Base-by-base conservation (phyloP, 2,888 invertebrate species). In the Euclidia mi region DNA sequence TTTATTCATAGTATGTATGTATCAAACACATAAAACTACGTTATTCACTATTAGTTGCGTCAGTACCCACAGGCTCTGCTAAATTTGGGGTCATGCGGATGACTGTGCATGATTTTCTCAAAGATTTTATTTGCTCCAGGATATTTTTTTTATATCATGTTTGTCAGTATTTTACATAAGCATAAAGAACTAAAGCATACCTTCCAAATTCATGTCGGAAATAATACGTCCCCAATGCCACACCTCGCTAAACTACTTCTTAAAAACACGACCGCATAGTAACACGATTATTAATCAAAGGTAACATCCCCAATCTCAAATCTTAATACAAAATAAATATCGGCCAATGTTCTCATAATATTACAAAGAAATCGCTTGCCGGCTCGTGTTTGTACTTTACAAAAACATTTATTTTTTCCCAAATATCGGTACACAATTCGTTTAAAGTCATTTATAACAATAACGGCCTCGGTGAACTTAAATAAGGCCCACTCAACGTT, bases 391-490 rank as follows among this genome's bases (percentile, higher is more conserved):
- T 57, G 50, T 61, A 56, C 59, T 66, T 56, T 46, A 52, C 58
- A 37, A 60, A n/a, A 58, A 49, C 55, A 68, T 68, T 71, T 65
- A 74, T 67, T 64, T 64, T 71, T 57, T 67, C 56, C 51, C 18
- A 38, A 49, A 63, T 60, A 74, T 63, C 58, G 53, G 32, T 34
- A 56, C 58, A 73, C 57, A 67, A 65, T 65, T 38, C 50, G 45
- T 56, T 58, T 61, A 57, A 64, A 65, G 71, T 75, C 68, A 72
- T 71, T 74, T 71, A 71, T 67, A 56, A 71, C 67, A 67, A 71
- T 67, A 74, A 71, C 58, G 58, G 35, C 56, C 48, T 45, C 43
- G 40, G 51, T 28, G 45, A 50, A 50, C 32, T 51, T 66, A 71
- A 63, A 66, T 71, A 74, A 40, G 53, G 37, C 48, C 38, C 18